These are phyloP conservation scores for Epizoanthus fatuus DNA, from an alignment of 92 coral and sea anemone genomes.

Conservation along the genomic window DNA sequence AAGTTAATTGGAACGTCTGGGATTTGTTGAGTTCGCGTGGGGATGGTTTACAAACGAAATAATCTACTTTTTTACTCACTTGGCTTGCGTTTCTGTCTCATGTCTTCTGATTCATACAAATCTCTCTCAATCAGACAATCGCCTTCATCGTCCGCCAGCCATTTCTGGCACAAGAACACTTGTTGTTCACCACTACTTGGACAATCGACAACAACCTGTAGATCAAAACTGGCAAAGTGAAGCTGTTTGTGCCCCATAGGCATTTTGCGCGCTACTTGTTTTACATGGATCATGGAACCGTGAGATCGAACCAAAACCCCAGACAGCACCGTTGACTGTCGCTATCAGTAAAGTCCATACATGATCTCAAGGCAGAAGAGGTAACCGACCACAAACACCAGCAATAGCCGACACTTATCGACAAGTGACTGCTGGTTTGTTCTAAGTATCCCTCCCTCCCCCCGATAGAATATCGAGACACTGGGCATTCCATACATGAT, in stretches of 20 bases:
- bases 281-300: too few species aligned
- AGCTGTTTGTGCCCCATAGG: not conserved
- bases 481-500: too few species aligned
- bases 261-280: too few species aligned
- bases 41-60: not conserved
- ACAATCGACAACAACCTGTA: constrained; percentile 93
- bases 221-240: not conserved
- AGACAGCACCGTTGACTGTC: too few species aligned
- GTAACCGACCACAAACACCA: too few species aligned
- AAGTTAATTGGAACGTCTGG: not conserved
- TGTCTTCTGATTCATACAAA: constrained; percentile 96
- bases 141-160: constrained; percentile 99
- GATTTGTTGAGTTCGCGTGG: not conserved
- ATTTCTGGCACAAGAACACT: constrained; percentile 94
- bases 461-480: too few species aligned
- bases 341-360: too few species aligned
- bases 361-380: too few species aligned
- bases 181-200: constrained; percentile 97
- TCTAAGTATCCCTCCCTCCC: too few species aligned
- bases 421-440: too few species aligned
- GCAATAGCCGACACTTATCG: too few species aligned
- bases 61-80: constrained; percentile 64
- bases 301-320: too few species aligned
- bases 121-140: constrained; percentile 95
- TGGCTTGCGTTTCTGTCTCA: constrained; percentile 93